Percentiles rank a stretch among this genome's conserved stretches.
These are phyloP conservation scores for Thalassoma bifasciatum DNA, from an alignment of 2,113 vertebrate species.

Conservation along the genomic window DNA sequence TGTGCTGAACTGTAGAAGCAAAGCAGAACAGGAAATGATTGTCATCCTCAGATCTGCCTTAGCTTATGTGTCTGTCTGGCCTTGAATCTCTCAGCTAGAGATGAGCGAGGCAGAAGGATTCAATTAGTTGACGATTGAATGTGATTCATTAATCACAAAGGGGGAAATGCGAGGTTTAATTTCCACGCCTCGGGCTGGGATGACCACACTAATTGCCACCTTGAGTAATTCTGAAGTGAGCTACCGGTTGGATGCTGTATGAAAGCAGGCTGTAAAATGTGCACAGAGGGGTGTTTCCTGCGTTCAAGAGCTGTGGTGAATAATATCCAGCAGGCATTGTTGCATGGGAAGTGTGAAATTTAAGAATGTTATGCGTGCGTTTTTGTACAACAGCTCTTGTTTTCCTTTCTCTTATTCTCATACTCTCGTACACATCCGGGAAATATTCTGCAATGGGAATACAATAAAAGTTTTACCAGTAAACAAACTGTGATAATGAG, in stretches of 20 bases:
- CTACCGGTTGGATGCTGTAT: conserved; percentile 15
- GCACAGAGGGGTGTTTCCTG: conserved; percentile 22
- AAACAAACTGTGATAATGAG: conserved; percentile 48
- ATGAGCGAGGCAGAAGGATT: conserved; percentile 39
- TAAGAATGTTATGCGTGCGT: conserved; percentile 12
- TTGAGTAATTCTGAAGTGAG: conserved; percentile 49
- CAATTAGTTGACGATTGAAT: conserved; percentile 58
- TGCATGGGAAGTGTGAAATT: conserved; percentile 43
- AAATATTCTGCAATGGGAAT: conserved; percentile 25
- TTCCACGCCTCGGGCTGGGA: conserved; percentile 55
- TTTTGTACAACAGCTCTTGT: conserved; percentile 11
- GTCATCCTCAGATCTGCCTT: conserved; percentile 5
- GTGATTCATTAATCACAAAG: conserved; percentile 65
- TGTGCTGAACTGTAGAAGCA: conserved; percentile 24
- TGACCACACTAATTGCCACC: conserved; percentile 41
- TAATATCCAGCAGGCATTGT: conserved; percentile 31
- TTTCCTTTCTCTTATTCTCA: not conserved
- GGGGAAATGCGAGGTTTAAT: conserved; percentile 44
- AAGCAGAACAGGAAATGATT: conserved; percentile 49
- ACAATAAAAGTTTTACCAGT: conserved; percentile 20
- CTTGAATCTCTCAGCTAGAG: conserved; percentile 8
- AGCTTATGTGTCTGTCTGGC: not conserved
- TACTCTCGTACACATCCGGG: conserved; percentile 1
- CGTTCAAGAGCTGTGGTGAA: conserved; percentile 27
- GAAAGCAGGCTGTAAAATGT: conserved; percentile 24